Conservation (phyloP, 2,888 invertebrate species). For the Pyrrhosoma nymphula region DNA sequence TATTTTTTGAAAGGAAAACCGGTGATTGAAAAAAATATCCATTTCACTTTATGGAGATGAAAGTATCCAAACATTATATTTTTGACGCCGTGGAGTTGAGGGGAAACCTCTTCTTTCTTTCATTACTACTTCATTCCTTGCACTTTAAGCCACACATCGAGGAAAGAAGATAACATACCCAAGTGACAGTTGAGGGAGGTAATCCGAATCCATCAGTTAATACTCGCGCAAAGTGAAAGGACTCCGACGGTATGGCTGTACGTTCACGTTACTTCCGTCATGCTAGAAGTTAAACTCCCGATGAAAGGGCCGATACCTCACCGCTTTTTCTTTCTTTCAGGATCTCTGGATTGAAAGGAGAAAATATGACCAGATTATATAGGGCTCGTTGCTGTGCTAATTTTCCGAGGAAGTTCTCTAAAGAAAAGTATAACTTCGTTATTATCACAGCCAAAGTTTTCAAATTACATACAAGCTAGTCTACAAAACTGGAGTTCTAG, state of each 20-base stretch:
- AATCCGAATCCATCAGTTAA: background rate
- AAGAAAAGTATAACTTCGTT: background rate
- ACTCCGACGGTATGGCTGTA: background rate
- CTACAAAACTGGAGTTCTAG: background rate
- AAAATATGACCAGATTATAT: background rate
- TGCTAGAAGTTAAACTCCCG: background rate
- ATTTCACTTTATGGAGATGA: background rate
- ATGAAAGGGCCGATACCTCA: background rate
- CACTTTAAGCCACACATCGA: background rate
- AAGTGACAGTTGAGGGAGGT: background rate
- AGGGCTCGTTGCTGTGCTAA: background rate
- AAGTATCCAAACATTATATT: background rate
- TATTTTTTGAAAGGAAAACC: background rate
- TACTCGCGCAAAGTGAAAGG: background rate
- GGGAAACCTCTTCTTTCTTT: background rate
- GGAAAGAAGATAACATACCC: background rate
- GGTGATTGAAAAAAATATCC: background rate
- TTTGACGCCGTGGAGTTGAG: background rate
- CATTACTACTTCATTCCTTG: background rate
- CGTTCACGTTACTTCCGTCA: background rate
- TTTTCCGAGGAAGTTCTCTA: background rate
- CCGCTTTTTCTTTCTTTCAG: background rate
- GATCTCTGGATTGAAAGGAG: background rate
- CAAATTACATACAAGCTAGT: background rate
- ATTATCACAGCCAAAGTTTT: background rate